A percentile compares a stretch with the other conserved stretches of the same genome.
These are phyloP conservation scores for Rhabdophis nuchalis DNA, from an alignment of 2,797 vertebrate species.

Conservation along the genomic window DNA sequence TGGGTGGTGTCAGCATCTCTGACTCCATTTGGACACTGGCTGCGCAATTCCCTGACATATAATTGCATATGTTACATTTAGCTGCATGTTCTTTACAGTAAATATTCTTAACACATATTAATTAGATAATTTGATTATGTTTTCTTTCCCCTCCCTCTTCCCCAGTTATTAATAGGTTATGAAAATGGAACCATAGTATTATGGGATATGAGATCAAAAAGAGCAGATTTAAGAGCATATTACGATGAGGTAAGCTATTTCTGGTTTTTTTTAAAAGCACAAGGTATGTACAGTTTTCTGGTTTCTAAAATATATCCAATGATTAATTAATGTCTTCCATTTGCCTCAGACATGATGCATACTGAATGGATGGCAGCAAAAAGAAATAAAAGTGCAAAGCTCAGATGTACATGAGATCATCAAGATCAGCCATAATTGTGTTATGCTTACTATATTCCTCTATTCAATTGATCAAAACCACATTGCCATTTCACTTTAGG, in stretches of 20 bases:
- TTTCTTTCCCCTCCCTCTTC: neutral
- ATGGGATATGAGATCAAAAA: constrained; percentile 92
- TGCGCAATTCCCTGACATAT: neutral
- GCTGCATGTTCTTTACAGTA: constrained; percentile 6
- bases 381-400: neutral
- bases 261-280: constrained; percentile 11
- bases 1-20: neutral
- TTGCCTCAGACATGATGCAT: neutral
- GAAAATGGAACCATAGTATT: constrained; percentile 94
- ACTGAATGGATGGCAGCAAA: neutral
- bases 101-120: neutral
- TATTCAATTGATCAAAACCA: neutral
- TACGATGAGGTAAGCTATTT: constrained; percentile 91
- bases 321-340: neutral
- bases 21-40: neutral
- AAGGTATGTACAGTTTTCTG: neutral
- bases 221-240: constrained; percentile 91
- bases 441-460: neutral
- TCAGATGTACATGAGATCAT: neutral
- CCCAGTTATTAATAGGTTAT: constrained; percentile 91
- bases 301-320: neutral
- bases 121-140: constrained; percentile 22
- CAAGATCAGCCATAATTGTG: neutral
- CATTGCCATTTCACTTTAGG: neutral
- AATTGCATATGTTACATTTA: neutral